Evolutionary conservation across 2,113 vertebrate species (phyloP), one percentile per base, ranked within the genome.

Genomic region (Archocentrus centrarchus): DNA sequence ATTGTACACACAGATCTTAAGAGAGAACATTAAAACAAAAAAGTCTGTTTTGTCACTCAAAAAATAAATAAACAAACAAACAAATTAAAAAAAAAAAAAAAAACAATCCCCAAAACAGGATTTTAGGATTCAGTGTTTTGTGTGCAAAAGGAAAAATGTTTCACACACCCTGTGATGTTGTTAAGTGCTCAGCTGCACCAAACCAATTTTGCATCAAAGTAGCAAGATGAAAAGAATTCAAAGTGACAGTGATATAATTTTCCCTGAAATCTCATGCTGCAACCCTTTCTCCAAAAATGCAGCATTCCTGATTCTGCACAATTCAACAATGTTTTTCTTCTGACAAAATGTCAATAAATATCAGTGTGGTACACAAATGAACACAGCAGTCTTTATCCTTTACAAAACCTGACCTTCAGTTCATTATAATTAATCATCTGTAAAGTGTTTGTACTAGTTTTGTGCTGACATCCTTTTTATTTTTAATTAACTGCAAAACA

Each of bases 151-250:
- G 61, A 32, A 79, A 86, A 81, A 82, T 82, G 82, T 89, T 85
- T 60, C 86, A 83, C 84, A 81, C 75, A 86, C 73, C 41, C 89
- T 88, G 70, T 88, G 88, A 93, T 93, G 86, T 84, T 92, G 87
- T 90, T 88, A 89, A 93, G 94, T 92, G 90, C 87, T 83, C 77
- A 5, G 82, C 88, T 88, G 78, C 83, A 91, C 83, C 73, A 90
- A 93, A 93, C 87, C 92, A 93, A 93, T 93, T 94, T 92, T 88
- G 89, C 88, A 93, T 93, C 88, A 95, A 93, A 94, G 91, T 80
- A 81, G 79, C 75, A 53, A 90, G 86, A 93, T 94, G 89, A 93
- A 93, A 94, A 90, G 88, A 83, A 92, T 89, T 80, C 89, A 81
- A 81, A 84, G 89, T 10, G 68, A 91, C 92, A 91, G 86, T 87